Evolutionary conservation across 2,797 vertebrate species (phyloP), one percentile per base, ranked within the genome.

Genomic region (Pristis pectinata): DNA sequence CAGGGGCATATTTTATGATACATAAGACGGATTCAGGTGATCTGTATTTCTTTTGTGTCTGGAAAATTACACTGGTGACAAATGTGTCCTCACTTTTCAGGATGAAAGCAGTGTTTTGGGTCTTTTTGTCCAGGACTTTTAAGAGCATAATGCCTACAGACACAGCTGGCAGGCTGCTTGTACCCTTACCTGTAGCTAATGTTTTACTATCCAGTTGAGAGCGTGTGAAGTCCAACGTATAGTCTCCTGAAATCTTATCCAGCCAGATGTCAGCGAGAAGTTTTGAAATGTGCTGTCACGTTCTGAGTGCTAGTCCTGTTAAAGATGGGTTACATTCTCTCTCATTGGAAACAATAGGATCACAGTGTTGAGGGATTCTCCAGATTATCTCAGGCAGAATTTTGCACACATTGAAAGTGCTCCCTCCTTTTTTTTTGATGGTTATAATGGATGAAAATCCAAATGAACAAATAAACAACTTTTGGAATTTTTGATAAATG

Each of bases 1-100:
- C 91, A 74, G 70, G 92, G 92, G 70, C 67, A 41, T 67, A 34
- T 30, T 67, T 64, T 93, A 49, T 93, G 41, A 93, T 70, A 53
- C 67, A 74, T 3, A 74, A 93, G 92, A 53, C 93, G 67, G 92
- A 72, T 74, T 93, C 44, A 41, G 56, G n/a, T 91, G 87, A 91
- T 91, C 59, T 64, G 61, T 74, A 93, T 72, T 44, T 34, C 41
- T 53, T 93, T 93, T 93, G 67, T 93, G 67, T 74, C 44, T 93
- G 92, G 41, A 93, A 93, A 74, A 93, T 93, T 74, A 93, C 41
- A 93, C 70, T 53, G 41, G 92, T 53, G 67, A 93, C 41, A 13
- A 93, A 93, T 93, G 92, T 93, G 92, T 53, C 92, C 92, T 93
- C 67, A 72, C 41, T 93, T 93, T 93, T 93, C 67, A 93, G 67